Base-by-base conservation (phyloP, 2,113 vertebrate species). In the Elanoides forficatus region DNA sequence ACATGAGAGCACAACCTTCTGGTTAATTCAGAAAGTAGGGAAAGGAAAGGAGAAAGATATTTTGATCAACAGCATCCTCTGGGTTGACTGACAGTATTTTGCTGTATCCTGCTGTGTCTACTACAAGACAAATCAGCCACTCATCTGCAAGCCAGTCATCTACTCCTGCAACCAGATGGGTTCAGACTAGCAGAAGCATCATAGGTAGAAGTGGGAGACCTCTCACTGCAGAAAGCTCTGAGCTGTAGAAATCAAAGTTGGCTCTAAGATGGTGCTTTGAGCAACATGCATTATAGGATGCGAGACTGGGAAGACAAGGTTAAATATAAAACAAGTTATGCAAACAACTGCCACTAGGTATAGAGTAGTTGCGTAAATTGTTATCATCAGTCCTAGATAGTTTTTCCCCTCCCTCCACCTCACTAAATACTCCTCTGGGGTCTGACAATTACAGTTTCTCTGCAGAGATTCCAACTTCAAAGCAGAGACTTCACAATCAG, bases 211-310 rank as follows among this genome's bases (percentile, higher is more conserved):
- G 38, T 4, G 8, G 14, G 45, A 68, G n/a, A 60, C 5, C 36
- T 56, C 36, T 55, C 48, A 11, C 66, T n/a, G 42, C 36, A 72
- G 59, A 42, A 32, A 48, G 63, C 45, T 55, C 45, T 0, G 3
- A 74, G 47, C 23, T 48, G 38, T 10, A 59, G 55, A 65, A 83
- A 79, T 32, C 78, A 7, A 43, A 74, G 58, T 6, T 56, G 47
- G n/a, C 68, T 62, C 38, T 17, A 47, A 59, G 34, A 19, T 6
- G 32, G 23, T 48, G 60, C 71, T 65, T 74, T 65, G 47, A 81
- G 70, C 81, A 48, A 13, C 27, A 12, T 0, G 0, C 7, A 13
- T 47, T 53, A 40, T 1, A 15, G 56, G 10, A 68, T 29, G 19
- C 1, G 21, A 75, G 78, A 80, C 40, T 60, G 81, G 62, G 55